A percentile compares a stretch with the other conserved stretches of the same genome.
phyloP scores from a whole-genome alignment of 2,113 vertebrate genomes.

The Pterocles gutturalis region DNA sequence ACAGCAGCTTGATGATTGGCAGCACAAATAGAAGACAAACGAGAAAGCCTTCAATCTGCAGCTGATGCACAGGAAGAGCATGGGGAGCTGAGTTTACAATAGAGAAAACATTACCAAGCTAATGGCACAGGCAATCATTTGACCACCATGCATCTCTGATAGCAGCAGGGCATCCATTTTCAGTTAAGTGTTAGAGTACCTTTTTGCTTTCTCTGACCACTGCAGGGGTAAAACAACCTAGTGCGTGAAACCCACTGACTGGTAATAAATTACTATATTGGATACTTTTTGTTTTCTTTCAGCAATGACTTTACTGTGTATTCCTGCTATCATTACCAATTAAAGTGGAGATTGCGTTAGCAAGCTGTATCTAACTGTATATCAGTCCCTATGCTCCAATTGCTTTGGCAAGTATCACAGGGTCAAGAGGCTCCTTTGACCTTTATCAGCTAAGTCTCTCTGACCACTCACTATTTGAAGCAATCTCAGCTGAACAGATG shows the following conservation, averaged over 20 bases:
- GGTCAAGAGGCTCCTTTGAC: conserved; percentile 84
- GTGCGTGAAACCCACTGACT: conserved; percentile 76
- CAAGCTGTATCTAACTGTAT: conserved; percentile 74
- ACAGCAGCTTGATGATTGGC: conserved; percentile 76
- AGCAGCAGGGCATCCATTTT: conserved; percentile 81
- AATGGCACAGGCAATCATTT: conserved; percentile 81
- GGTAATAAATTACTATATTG: conserved; percentile 85
- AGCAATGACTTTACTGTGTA: conserved; percentile 74
- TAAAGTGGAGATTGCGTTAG: conserved; percentile 74
- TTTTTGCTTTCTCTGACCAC: conserved; percentile 80
- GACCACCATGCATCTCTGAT: conserved; percentile 75
- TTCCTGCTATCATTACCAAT: conserved; percentile 82
- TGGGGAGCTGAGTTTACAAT: conserved; percentile 76
- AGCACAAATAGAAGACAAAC: conserved; percentile 80
- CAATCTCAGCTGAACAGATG: conserved; percentile 90
- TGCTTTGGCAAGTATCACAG: conserved; percentile 70
- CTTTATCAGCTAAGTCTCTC: conserved; percentile 79
- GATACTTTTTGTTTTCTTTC: conserved; percentile 84
- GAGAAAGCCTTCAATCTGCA: conserved; percentile 80
- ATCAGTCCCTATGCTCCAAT: conserved; percentile 72
- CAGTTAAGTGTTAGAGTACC: conserved; percentile 80
- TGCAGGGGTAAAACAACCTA: conserved; percentile 79
- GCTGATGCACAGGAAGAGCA: conserved; percentile 77
- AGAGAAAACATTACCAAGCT: conserved; percentile 82
- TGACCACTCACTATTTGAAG: conserved; percentile 79